Evolutionary conservation across 2,113 vertebrate species (phyloP).

Genomic region (Hydrolagus affinis): DNA sequence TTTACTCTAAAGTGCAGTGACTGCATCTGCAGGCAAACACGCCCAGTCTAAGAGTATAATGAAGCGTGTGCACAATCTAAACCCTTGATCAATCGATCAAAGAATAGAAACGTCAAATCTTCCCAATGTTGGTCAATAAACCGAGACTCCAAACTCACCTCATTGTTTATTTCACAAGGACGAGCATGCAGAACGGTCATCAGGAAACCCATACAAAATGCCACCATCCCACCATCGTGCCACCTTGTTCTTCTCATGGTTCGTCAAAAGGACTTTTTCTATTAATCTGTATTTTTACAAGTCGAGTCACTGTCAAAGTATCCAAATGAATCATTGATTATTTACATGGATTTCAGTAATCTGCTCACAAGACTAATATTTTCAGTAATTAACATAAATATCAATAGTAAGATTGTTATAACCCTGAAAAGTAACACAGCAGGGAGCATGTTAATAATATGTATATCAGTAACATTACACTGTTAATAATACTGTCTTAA

Average conservation of each 20-base stretch:
- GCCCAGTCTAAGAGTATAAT: too few relatives aligned
- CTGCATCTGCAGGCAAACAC: too few relatives aligned
- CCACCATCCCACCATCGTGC: not conserved
- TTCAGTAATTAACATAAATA: too few relatives aligned
- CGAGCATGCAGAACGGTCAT: not conserved
- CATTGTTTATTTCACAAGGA: not conserved
- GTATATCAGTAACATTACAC: not conserved
- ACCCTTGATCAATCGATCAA: not conserved
- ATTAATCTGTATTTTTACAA: slow-evolving; percentile 16
- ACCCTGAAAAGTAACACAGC: not conserved
- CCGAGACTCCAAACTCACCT: not conserved
- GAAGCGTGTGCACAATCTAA: not conserved
- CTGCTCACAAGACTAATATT: not conserved
- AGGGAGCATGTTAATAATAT: not conserved
- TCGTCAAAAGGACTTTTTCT: not conserved
- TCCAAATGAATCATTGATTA: too few relatives aligned
- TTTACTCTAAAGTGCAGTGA: too few relatives aligned
- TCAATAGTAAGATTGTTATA: too few relatives aligned
- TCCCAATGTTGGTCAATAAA: not conserved
- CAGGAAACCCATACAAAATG: not conserved
- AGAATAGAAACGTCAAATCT: too few relatives aligned
- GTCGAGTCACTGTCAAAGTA: not conserved
- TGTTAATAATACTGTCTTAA: not conserved
- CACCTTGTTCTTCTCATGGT: not conserved
- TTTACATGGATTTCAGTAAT: not conserved